Evolutionary conservation across 2,797 vertebrate genomes (phyloP).

Genomic region (Acropternis orthonyx): DNA sequence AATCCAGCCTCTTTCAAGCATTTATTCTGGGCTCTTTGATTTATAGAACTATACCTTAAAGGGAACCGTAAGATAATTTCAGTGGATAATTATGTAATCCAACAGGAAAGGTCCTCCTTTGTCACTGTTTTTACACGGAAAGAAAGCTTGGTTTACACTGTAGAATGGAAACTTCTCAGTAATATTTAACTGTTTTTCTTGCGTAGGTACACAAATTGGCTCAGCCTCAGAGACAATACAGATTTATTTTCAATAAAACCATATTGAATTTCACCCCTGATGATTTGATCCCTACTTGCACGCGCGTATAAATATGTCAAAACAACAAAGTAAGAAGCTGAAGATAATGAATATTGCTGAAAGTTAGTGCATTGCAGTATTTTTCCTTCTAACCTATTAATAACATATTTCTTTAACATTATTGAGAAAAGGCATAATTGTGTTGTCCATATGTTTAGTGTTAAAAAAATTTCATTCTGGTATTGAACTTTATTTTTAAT

Average conservation of each 20-base stretch:
- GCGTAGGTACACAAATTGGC: background rate
- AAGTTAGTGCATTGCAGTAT: constrained; percentile 41
- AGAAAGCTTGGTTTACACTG: background rate
- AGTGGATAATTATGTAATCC: background rate
- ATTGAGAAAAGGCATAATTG: constrained; percentile 45
- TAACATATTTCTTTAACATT: constrained; percentile 45
- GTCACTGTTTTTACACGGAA: background rate
- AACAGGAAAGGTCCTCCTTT: background rate
- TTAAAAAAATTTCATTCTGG: constrained; percentile 45
- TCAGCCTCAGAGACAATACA: background rate
- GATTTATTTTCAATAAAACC: background rate
- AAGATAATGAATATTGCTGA: constrained; percentile 20
- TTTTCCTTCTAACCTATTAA: constrained; percentile 46
- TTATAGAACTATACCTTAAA: background rate
- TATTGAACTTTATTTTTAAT: constrained; percentile 10
- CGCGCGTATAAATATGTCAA: background rate
- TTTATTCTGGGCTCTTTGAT: background rate
- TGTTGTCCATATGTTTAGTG: constrained; percentile 24
- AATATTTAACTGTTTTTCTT: background rate
- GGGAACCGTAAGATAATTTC: background rate
- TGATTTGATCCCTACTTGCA: background rate
- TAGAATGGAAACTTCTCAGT: background rate
- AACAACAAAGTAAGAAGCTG: background rate
- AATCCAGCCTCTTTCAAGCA: background rate
- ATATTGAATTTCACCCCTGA: background rate